Evolutionary conservation across 1,140 invertebrate species (phyloP).

Genomic region (Marisa cornuarietis): DNA sequence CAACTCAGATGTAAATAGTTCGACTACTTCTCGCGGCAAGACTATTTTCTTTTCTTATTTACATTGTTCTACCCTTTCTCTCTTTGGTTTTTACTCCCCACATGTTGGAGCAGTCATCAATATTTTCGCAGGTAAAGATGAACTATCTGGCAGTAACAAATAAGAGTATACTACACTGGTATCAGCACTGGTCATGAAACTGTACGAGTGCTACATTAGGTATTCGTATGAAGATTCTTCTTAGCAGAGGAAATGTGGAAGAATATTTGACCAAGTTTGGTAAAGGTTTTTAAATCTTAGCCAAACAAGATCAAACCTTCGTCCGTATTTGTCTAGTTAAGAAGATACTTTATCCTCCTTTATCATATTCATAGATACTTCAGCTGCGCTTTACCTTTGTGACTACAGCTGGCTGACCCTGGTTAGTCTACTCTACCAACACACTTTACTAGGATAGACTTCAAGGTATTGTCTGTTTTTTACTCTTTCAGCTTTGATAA

Average conservation of each 20-base stretch:
- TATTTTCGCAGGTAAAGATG: no score
- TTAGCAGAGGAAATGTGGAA: background rate
- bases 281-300: background rate
- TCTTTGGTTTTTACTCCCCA: no score
- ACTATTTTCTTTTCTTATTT: no score
- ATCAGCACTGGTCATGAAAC: no score
- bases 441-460: background rate
- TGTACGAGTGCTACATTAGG: no score
- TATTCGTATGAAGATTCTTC: no score
- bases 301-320: background rate
- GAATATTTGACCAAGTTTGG: background rate
- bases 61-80: no score
- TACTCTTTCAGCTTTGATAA: background rate
- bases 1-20: no score
- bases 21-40: no score
- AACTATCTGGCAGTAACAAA: no score
- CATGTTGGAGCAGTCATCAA: no score
- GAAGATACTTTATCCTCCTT: background rate
- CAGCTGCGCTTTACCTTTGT: background rate
- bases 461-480: background rate
- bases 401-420: background rate
- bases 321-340: background rate
- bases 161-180: no score
- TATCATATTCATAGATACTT: background rate
- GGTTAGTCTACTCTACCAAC: background rate